phyloP scores from a whole-genome alignment of 2,113 vertebrate species.

The Tetrax tetrax region DNA sequence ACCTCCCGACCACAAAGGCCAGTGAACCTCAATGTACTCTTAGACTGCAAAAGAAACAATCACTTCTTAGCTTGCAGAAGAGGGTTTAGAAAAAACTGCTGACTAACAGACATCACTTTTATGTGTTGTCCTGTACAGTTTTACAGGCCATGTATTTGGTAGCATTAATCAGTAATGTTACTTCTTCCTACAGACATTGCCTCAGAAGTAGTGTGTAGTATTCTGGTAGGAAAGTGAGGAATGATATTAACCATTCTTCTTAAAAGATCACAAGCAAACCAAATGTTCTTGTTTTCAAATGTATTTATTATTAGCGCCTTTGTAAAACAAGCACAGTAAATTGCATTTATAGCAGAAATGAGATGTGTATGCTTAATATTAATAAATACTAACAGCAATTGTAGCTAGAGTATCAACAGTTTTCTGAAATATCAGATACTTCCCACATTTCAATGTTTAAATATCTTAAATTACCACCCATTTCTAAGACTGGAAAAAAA shows the following conservation, averaged over 20 bases:
- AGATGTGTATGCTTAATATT: neutral
- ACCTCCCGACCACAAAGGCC: neutral
- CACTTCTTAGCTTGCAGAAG: neutral
- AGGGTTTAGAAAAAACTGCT: neutral
- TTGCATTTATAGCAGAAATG: neutral
- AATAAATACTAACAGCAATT: neutral
- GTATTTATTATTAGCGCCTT: slow-evolving; percentile 14
- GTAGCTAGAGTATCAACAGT: neutral
- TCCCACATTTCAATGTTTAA: neutral
- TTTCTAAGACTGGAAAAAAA: neutral
- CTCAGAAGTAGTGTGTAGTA: neutral
- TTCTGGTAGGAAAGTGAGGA: neutral
- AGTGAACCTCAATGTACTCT: neutral
- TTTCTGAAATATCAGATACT: slow-evolving; percentile 48
- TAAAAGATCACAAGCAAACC: neutral
- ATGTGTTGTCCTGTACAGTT: neutral
- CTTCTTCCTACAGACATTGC: neutral
- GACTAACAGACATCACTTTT: neutral
- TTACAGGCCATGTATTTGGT: neutral
- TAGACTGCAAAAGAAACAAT: neutral
- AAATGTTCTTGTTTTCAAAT: neutral
- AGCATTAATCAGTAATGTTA: neutral
- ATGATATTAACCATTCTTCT: neutral
- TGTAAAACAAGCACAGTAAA: neutral
- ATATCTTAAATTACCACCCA: neutral